Conservation (phyloP, 2,797 vertebrate genomes). For the Macropodus opercularis region DNA sequence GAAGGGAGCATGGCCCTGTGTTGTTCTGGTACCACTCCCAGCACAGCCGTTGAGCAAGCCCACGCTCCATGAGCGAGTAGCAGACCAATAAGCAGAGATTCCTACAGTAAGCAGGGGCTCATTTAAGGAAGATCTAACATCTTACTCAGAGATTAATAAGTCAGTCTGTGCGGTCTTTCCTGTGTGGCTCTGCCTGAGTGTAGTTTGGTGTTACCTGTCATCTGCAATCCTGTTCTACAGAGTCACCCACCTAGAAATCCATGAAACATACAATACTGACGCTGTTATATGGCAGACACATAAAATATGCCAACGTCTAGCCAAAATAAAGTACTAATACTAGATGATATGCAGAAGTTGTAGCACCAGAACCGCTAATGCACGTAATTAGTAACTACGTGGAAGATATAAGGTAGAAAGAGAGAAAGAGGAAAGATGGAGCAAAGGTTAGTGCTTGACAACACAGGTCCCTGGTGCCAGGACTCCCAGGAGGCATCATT, state of each 20-base stretch:
- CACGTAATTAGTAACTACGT: background rate
- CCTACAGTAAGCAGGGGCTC: no score
- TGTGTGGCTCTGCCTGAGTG: background rate
- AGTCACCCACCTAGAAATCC: slow-evolving; percentile 3
- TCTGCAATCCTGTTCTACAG: slow-evolving; percentile 16
- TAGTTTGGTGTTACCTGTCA: slow-evolving; percentile 6
- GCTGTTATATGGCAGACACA: background rate
- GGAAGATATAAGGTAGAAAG: background rate
- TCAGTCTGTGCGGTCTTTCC: background rate
- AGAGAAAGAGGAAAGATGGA: slow-evolving; percentile 2
- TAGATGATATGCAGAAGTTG: background rate
- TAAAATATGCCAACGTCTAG: background rate
- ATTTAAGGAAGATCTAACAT: no score
- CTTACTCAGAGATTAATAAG: no score
- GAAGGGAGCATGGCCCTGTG: no score
- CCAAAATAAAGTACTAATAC: background rate
- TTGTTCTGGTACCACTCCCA: no score
- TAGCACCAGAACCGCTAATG: background rate
- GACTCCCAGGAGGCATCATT: slow-evolving; percentile 59
- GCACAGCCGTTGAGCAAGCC: no score
- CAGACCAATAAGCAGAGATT: no score
- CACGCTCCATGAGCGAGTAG: no score
- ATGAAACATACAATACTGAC: background rate
- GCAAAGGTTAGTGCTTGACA: slow-evolving; percentile 18
- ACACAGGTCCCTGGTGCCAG: slow-evolving; percentile 30